Evolutionary conservation across 2,888 invertebrate species (phyloP).

Genomic region (Leptopilina syphax): DNA sequence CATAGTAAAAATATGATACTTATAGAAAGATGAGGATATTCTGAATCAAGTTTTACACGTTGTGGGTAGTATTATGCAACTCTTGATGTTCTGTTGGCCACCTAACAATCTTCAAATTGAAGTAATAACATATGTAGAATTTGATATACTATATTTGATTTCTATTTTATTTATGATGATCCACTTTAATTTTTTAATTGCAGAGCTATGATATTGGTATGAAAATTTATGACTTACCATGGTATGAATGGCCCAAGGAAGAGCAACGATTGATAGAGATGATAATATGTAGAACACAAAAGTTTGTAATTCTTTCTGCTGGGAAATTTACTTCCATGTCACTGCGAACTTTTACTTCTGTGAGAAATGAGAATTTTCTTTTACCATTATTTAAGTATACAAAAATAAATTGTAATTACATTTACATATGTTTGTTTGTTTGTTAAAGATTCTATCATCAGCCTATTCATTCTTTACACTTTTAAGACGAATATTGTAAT

Average conservation of each 20-base stretch:
- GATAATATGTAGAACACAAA: not conserved
- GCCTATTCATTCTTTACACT: constrained; percentile 41
- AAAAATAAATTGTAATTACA: not conserved
- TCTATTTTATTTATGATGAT: too few relatives aligned
- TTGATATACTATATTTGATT: too few relatives aligned
- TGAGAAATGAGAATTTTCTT: not conserved
- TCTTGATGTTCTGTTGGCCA: constrained; percentile 54
- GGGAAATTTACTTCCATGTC: constrained; percentile 1
- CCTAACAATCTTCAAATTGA: constrained; percentile 52
- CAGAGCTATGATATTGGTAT: not conserved
- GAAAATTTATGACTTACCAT: not conserved
- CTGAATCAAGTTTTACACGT: constrained; percentile 41
- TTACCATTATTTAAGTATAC: not conserved
- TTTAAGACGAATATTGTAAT: constrained; percentile 34
- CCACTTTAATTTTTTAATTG: too few relatives aligned
- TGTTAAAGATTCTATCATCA: constrained; percentile 37
- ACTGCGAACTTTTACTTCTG: not conserved
- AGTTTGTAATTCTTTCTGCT: not conserved
- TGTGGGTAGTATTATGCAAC: constrained; percentile 46
- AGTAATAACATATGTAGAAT: constrained; percentile 17
- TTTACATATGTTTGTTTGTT: not conserved
- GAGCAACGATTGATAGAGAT: not conserved
- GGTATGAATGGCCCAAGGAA: not conserved
- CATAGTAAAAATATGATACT: not conserved
- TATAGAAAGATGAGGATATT: not conserved